Conservation (phyloP, 2,797 vertebrate genomes). For the Potorous gilbertii region DNA sequence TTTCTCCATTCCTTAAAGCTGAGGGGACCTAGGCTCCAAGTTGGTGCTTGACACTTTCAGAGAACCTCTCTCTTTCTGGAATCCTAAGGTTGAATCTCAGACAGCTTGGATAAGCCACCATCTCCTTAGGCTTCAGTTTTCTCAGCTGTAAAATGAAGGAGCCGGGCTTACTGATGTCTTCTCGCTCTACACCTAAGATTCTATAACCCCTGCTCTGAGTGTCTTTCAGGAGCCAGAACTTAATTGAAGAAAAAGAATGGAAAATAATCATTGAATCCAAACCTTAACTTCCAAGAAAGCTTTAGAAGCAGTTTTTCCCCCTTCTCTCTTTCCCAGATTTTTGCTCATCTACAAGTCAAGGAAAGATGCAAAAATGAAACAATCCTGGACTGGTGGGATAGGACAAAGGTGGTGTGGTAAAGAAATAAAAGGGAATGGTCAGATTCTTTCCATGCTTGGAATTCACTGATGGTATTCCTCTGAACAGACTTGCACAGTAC, state of each 20-base stretch:
- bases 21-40: not conserved
- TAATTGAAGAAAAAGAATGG: conserved; percentile 16
- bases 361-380: conserved; percentile 48
- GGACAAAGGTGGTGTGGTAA: conserved; percentile 45
- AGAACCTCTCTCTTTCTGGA: fast-evolving
- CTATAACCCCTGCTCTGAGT: not conserved
- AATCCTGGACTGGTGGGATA: conserved; percentile 24
- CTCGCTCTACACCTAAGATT: not conserved
- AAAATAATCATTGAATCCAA: conserved; percentile 37
- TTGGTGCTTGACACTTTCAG: not conserved
- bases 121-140: not conserved
- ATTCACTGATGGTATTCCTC: conserved; percentile 14
- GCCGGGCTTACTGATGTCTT: not conserved
- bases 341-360: conserved; percentile 62
- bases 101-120: not conserved
- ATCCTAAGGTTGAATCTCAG: not conserved
- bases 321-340: conserved; percentile 34
- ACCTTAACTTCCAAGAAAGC: conserved; percentile 12
- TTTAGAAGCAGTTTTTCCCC: not conserved
- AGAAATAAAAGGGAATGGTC: conserved; percentile 21
- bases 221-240: conserved; percentile 7
- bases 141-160: not conserved
- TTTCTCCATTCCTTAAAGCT: not conserved
- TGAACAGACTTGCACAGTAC: not conserved
- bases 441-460: conserved; percentile 53